These are phyloP conservation scores for Speoplatyrhinus poulsoni DNA, from an alignment of 2,113 vertebrate genomes.

Conservation along the genomic window DNA sequence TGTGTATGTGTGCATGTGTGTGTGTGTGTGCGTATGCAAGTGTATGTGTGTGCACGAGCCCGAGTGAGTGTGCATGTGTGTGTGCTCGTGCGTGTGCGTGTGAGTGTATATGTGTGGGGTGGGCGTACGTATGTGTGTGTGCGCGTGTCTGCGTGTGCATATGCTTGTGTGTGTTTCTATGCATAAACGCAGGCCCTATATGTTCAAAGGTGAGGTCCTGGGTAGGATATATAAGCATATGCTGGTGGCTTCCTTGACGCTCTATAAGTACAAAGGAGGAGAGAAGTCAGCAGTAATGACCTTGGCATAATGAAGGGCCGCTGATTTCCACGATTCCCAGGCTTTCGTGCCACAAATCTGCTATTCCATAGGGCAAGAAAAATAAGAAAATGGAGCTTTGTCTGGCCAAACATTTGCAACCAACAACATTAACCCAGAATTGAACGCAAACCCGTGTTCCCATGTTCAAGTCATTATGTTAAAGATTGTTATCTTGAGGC, in stretches of 20 bases:
- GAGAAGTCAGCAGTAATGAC: constrained; percentile 67
- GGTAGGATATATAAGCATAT: constrained; percentile 64
- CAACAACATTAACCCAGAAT: constrained; percentile 55
- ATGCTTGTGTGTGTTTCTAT: constrained; percentile 4
- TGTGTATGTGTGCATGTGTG: neutral
- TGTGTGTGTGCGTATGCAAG: neutral
- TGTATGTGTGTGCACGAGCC: neutral
- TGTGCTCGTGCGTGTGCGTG: neutral
- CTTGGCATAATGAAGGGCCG: constrained; percentile 67
- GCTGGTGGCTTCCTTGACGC: constrained; percentile 62
- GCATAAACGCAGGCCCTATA: constrained; percentile 20
- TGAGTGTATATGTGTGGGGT: constrained; percentile 32
- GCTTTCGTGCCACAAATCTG: constrained; percentile 53
- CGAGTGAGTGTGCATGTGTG: neutral
- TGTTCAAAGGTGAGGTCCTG: constrained; percentile 79
- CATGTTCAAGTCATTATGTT: constrained; percentile 67
- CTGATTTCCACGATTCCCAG: constrained; percentile 71
- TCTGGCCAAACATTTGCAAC: constrained; percentile 52
- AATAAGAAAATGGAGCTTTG: constrained; percentile 46
- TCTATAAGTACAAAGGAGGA: constrained; percentile 67
- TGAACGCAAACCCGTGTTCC: constrained; percentile 63
- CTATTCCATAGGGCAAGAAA: constrained; percentile 44
- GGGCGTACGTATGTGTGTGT: constrained; percentile 2
- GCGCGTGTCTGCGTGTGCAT: constrained; percentile 42
- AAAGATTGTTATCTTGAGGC: constrained; percentile 72